A percentile compares a stretch with the other conserved stretches of the same genome.
Evolutionary conservation across 2,113 vertebrate genomes (phyloP).

Genomic region (Serilophus lunatus): DNA sequence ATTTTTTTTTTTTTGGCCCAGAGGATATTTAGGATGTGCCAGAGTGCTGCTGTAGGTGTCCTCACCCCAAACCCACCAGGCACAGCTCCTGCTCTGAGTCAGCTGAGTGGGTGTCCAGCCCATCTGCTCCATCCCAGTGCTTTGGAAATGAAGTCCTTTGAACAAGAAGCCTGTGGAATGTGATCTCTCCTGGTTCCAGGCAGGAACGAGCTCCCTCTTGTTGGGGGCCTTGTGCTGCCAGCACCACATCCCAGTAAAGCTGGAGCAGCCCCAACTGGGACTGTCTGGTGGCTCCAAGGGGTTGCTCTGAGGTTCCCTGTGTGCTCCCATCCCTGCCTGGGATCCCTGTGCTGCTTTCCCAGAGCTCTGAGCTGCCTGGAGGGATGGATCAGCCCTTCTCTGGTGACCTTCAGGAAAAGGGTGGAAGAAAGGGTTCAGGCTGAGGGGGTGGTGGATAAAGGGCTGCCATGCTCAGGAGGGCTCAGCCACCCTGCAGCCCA

Average conservation of each 20-base stretch:
- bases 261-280: not conserved
- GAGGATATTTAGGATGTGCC: not conserved
- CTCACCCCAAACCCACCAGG: not conserved
- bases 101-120: not conserved
- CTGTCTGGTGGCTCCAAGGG: accelerated
- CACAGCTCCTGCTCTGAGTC: not conserved
- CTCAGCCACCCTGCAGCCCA: accelerated
- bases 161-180: not conserved
- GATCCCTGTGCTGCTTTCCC: not conserved
- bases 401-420: not conserved
- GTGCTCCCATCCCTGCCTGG: not conserved
- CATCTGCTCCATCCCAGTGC: not conserved
- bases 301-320: accelerated
- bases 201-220: too few relatives aligned
- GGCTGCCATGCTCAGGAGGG: not conserved
- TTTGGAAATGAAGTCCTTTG: not conserved
- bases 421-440: accelerated
- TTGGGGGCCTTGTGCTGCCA: not conserved
- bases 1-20: accelerated
- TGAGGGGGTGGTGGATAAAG: not conserved
- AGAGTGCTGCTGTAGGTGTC: not conserved
- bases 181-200: not conserved
- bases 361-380: too few relatives aligned
- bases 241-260: accelerated
- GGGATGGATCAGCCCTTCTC: not conserved